phyloP scores from a whole-genome alignment of 2,113 vertebrate species.

The Oenanthe melanoleuca region DNA sequence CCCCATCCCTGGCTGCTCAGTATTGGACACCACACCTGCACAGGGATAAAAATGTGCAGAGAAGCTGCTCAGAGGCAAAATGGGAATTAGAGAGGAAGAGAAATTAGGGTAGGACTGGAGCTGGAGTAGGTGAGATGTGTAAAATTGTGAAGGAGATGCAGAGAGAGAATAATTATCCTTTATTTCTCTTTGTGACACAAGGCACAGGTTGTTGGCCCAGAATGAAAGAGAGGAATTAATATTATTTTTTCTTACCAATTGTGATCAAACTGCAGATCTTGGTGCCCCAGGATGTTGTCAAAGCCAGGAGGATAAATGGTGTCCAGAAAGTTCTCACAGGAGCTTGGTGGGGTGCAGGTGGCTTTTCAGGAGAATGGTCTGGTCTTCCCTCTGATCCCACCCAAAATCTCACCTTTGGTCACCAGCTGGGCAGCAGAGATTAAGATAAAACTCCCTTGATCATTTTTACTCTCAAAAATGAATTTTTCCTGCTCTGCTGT shows the following conservation, averaged over 20 bases:
- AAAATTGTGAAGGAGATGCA: not conserved
- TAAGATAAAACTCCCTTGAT: not conserved
- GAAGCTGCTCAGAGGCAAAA: not conserved
- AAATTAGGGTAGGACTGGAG: not conserved
- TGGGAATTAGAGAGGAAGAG: not conserved
- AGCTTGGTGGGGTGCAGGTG: not conserved
- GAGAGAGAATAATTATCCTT: not conserved
- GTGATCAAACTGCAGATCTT: not conserved
- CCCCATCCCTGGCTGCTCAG: no score
- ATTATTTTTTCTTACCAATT: not conserved
- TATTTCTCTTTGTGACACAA: not conserved
- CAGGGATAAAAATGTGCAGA: fast-evolving
- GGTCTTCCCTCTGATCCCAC: not conserved
- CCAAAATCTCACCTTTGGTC: not conserved
- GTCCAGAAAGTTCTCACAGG: not conserved
- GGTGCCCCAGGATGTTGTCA: not conserved
- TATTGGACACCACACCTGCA: not conserved
- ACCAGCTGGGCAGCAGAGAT: not conserved
- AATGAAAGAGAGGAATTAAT: not conserved
- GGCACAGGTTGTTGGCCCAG: not conserved
- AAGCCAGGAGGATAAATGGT: not conserved
- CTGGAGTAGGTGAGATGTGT: not conserved
- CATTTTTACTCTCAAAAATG: not conserved
- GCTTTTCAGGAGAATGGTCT: not conserved
- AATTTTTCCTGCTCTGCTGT: fast-evolving